Evolutionary conservation across 1,140 invertebrate species (phyloP), one percentile per base, ranked within the genome.

Genomic region (Oryzaephilus surinamensis): DNA sequence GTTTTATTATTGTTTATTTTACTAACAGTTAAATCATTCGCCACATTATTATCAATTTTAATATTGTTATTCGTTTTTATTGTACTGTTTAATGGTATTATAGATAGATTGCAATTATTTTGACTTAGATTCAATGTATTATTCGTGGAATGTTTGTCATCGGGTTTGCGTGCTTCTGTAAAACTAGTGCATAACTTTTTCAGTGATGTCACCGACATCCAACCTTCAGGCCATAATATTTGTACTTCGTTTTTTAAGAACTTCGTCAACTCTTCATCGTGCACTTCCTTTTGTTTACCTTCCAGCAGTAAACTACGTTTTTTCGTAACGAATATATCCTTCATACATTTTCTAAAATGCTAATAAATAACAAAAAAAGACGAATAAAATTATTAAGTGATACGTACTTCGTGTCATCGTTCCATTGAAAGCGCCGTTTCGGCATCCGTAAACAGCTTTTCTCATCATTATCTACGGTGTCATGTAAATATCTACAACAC

Each of bases 401-500:
- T 37, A 52, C 51, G 55, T 58, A 74, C 74, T 66, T 74, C 17
- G 67, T 63, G 54, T 73, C 66, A 10, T 67, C 62, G 18, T 63
- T 68, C 71, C 74, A 76, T 13, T 63, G 57, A 57, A 75, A 78
- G 38, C 63, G 65, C 49, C 67, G 68, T 19, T 66, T 64, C 12
- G 73, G 73, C 41, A 69, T 61, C 48, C 66, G 61, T 6, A 61
- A 54, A 29, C 64, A 65, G 38, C 73, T 73, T 11, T 48, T 38
- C 16, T 57, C 54, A 24, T 58, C 59, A 40, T 50, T 48, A 21
- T 36, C 42, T 8, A 36, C 38, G 34, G 18, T 41, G 23, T 58
- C 51, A 32, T 45, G 44, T 2, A 49, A 50, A 43, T 52, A 54
- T 32, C 55, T 55, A 34, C 6, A 36, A 45, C 7, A 32, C n/a